Evolutionary conservation across 2,113 vertebrate species (phyloP).

Genomic region (Gadus chalcogrammus): DNA sequence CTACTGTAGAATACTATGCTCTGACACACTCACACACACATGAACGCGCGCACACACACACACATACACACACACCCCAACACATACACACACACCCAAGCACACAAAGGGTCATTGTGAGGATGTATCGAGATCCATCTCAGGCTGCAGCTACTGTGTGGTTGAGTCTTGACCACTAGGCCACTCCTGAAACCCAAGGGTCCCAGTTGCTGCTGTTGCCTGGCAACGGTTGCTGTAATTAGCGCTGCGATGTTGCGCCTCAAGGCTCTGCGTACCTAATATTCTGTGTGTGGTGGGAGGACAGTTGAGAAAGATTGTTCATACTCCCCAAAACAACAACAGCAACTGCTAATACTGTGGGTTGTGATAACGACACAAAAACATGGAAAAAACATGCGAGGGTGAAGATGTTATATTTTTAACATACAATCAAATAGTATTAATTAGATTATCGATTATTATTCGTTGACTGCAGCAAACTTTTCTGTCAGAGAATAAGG

Average conservation of each 20-base stretch:
- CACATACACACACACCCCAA: constrained; percentile 14
- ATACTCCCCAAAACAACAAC: too few species aligned
- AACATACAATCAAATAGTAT: too few species aligned
- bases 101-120: constrained; percentile 33
- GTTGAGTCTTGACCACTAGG: constrained; percentile 60
- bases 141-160: constrained; percentile 32
- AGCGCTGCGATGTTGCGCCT: constrained; percentile 65
- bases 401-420: too few species aligned
- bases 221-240: constrained; percentile 78
- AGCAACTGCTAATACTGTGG: too few species aligned
- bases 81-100: constrained; percentile 6
- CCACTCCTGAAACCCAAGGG: constrained; percentile 61
- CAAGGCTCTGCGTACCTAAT: constrained; percentile 54
- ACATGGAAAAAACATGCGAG: too few species aligned
- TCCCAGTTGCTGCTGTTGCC: constrained; percentile 74
- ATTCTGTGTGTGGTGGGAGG: constrained; percentile 60
- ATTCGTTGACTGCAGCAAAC: too few species aligned
- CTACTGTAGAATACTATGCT: constrained; percentile 10
- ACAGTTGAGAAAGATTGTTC: too few species aligned
- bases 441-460: too few species aligned
- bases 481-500: too few species aligned
- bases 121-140: constrained; percentile 63
- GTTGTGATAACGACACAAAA: too few species aligned
- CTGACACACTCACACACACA: neutral
- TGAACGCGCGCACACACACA: too few species aligned